phyloP scores from a whole-genome alignment of 2,113 vertebrate species.

The Laticauda colubrina region DNA sequence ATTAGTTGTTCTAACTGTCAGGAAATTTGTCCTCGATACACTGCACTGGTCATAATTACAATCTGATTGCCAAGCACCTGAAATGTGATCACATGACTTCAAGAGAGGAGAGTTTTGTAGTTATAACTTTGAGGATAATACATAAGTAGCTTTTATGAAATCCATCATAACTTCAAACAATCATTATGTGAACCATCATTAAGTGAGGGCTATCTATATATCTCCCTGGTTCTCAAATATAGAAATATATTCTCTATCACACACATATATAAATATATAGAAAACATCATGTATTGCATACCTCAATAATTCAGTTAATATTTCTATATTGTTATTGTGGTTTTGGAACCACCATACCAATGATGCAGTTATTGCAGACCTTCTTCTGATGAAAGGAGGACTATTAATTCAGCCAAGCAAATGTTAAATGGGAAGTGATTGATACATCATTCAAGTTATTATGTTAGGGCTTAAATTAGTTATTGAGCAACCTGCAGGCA shows the following conservation, averaged over 20 bases:
- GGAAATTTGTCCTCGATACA: too few species aligned
- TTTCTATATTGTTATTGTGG: too few species aligned
- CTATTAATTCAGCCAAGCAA: not conserved
- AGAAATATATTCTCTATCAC: not conserved
- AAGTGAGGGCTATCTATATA: not conserved
- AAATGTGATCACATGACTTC: too few species aligned
- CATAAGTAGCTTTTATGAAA: too few species aligned
- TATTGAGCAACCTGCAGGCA: slow-evolving; percentile 62
- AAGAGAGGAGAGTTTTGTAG: too few species aligned
- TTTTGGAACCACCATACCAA: not conserved
- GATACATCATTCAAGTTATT: slow-evolving; percentile 58
- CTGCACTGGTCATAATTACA: too few species aligned
- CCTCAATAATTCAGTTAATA: not conserved
- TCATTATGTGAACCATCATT: too few species aligned
- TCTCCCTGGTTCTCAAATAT: not conserved
- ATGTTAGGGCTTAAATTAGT: slow-evolving; percentile 68
- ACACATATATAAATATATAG: not conserved
- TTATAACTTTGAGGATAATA: too few species aligned
- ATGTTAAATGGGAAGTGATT: slow-evolving; percentile 41
- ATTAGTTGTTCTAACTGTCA: too few species aligned
- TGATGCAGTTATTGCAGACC: not conserved
- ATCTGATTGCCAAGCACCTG: too few species aligned
- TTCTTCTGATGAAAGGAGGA: not conserved
- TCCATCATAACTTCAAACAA: too few species aligned
- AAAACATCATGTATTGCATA: not conserved